Conservation (phyloP, 2,797 vertebrate genomes). For the Esox lucius region DNA sequence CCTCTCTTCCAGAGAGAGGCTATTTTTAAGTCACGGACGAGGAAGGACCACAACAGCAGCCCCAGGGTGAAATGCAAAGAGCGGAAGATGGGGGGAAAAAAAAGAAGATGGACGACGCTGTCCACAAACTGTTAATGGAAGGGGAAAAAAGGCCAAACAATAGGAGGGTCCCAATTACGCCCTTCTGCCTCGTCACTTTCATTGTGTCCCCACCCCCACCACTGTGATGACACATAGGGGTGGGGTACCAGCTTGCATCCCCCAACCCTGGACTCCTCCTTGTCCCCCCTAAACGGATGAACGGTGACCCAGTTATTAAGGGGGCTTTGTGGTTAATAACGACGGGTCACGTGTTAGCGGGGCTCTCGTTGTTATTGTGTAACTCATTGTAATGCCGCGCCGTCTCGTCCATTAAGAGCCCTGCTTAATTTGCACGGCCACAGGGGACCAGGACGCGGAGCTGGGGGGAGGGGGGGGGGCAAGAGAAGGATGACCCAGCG, state of each 20-base stretch:
- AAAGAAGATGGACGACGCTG: background rate
- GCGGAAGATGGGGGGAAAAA: background rate
- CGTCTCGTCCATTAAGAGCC: conserved; percentile 39
- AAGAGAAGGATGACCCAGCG: background rate
- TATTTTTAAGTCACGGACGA: conserved; percentile 49
- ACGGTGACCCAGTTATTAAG: conserved; percentile 75
- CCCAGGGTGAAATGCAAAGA: conserved; percentile 13
- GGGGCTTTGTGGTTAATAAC: conserved; percentile 64
- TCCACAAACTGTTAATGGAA: background rate
- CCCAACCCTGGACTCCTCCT: no score
- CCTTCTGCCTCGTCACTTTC: conserved; percentile 69
- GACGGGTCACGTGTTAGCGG: conserved; percentile 52
- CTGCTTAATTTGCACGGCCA: conserved; percentile 12
- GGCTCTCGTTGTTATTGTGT: conserved; percentile 65
- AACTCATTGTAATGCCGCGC: conserved; percentile 36
- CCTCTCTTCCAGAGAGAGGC: conserved; percentile 28
- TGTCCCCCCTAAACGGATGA: conserved; percentile 43
- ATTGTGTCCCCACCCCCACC: conserved; percentile 59
- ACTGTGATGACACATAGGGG: conserved; percentile 50
- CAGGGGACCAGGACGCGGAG: conserved; percentile 2
- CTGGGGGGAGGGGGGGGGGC: background rate
- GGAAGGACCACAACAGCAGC: conserved; percentile 38
- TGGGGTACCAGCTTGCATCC: conserved; percentile 21
- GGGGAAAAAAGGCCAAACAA: conserved; percentile 42
- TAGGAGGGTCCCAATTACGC: conserved; percentile 65